These are phyloP conservation scores for Carcharodon carcharias DNA, from an alignment of 2,797 vertebrate genomes.

Conservation along the genomic window DNA sequence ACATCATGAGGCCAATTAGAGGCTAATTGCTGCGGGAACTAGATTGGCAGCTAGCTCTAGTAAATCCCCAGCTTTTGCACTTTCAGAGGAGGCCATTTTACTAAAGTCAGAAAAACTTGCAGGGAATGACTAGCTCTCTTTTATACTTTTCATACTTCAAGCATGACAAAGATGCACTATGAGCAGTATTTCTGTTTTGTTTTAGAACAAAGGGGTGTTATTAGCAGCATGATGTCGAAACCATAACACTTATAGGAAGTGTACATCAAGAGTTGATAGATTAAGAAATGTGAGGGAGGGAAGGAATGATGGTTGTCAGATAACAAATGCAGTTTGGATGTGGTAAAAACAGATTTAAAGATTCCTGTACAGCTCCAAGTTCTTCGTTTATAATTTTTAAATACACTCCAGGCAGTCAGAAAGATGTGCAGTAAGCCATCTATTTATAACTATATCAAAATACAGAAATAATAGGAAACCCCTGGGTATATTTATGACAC, in stretches of 20 bases:
- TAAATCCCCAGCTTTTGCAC: not conserved
- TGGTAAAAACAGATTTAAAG: not conserved
- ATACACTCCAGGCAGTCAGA: not conserved
- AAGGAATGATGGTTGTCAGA: not conserved
- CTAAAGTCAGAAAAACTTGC: not conserved
- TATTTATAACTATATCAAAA: not conserved
- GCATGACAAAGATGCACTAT: not conserved
- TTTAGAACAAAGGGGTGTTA: not conserved
- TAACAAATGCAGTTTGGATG: not conserved
- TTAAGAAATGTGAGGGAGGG: not conserved
- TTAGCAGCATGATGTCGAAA: not conserved
- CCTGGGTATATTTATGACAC: not conserved
- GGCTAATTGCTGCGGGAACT: not conserved
- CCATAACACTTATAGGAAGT: not conserved
- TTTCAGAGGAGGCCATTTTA: not conserved
- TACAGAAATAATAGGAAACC: not conserved
- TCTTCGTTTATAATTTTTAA: not conserved
- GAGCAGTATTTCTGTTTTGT: not conserved
- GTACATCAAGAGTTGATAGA: not conserved
- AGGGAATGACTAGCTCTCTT: not conserved
- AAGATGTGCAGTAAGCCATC: not conserved
- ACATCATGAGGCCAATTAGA: not conserved
- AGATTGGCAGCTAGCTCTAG: not conserved
- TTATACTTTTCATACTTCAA: not conserved
- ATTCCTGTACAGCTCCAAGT: not conserved